Conservation (phyloP, 35 echinoderm and acorn worm genomes). For the Anneissia japonica region DNA sequence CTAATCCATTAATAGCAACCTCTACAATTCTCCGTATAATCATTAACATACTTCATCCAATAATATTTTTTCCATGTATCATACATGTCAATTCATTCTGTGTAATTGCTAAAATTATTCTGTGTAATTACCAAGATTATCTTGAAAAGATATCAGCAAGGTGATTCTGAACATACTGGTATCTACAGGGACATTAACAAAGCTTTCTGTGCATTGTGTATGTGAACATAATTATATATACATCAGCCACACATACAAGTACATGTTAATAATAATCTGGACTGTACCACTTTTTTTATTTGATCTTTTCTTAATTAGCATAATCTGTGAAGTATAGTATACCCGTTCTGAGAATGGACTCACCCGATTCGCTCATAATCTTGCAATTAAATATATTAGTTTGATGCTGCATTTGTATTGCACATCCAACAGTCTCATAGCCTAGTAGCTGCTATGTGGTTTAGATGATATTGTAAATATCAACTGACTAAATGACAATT, state of each 20-base stretch:
- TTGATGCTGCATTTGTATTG: not conserved
- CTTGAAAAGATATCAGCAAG: too few species aligned
- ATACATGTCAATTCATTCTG: too few species aligned
- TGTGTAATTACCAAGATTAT: too few species aligned
- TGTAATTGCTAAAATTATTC: too few species aligned
- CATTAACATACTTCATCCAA: too few species aligned
- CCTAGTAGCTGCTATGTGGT: not conserved
- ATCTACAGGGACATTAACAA: not conserved
- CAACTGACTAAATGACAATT: not conserved
- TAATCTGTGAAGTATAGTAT: not conserved
- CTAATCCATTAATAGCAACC: too few species aligned
- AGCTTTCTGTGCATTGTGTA: not conserved
- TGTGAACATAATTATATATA: not conserved
- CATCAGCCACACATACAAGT: too few species aligned
- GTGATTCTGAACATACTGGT: too few species aligned
- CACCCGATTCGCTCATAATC: not conserved
- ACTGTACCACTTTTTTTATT: not conserved
- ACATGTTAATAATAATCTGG: not conserved
- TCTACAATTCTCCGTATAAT: too few species aligned
- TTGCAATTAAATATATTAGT: not conserved
- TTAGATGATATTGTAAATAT: not conserved
- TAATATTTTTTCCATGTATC: too few species aligned
- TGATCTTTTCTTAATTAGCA: not conserved
- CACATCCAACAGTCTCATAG: not conserved
- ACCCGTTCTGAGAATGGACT: not conserved